Percentiles rank a stretch among this genome's conserved stretches.
These are phyloP conservation scores for Pseudococcus jackbeardsleyi DNA, from an alignment of 2,888 invertebrate species.

Conservation along the genomic window DNA sequence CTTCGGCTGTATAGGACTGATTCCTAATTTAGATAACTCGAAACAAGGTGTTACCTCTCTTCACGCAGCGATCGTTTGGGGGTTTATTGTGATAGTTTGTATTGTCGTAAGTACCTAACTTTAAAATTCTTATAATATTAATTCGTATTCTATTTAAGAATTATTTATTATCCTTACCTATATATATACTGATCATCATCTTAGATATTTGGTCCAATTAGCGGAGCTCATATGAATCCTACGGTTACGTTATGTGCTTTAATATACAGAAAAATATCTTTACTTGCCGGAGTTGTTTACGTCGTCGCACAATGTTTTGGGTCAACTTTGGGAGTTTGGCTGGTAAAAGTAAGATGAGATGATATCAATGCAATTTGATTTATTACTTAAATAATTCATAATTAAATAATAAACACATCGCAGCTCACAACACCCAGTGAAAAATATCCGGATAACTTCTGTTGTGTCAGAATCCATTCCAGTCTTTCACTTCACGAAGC, in stretches of 20 bases:
- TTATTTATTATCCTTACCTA: not conserved
- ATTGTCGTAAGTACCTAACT: slow-evolving; percentile 74
- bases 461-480: slow-evolving; percentile 73
- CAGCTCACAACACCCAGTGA: slow-evolving; percentile 63
- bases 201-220: slow-evolving; percentile 81
- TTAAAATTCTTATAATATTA: not conserved
- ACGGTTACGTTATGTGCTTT: slow-evolving; percentile 79
- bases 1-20: slow-evolving; percentile 81
- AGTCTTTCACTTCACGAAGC: slow-evolving; percentile 68
- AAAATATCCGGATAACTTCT: slow-evolving; percentile 70
- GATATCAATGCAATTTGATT: too few relatives aligned
- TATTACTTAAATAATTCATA: too few relatives aligned
- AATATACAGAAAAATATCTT: slow-evolving; percentile 74
- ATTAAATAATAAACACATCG: too few relatives aligned
- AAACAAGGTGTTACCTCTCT: slow-evolving; percentile 69
- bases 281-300: slow-evolving; percentile 76
- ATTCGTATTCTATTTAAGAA: not conserved
- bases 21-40: slow-evolving; percentile 71
- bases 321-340: slow-evolving; percentile 78
- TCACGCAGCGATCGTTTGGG: slow-evolving; percentile 75
- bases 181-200: not conserved
- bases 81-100: slow-evolving; percentile 78
- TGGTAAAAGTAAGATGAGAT: slow-evolving; percentile 73
- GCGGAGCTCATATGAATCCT: slow-evolving; percentile 84
- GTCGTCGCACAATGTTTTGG: slow-evolving; percentile 78